Base-by-base conservation (phyloP, 2,113 vertebrate species). In the Sinocyclocheilus grahami region DNA sequence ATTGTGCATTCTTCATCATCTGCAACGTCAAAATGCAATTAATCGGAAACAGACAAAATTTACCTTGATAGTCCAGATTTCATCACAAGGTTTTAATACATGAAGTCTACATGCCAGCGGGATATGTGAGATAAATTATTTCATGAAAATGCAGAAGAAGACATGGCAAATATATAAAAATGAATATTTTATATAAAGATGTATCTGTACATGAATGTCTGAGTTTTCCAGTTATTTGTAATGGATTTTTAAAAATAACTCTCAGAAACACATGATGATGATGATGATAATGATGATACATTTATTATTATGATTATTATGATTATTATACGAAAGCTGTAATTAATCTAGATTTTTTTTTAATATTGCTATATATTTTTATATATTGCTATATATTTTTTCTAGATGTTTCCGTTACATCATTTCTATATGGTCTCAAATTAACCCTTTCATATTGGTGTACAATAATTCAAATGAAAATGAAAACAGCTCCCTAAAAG, bases 1-100 rank as follows among this genome's bases (percentile, higher is more conserved):
- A 65, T 67, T 82, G 79, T 67, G 60, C 37, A 39, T 24, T 81
- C 58, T 24, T 27, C 80, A 22, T 80, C 30, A 18, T 82, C 39
- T 27, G 42, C 79, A 18, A 24, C 24, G 78, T 80, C 78, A 80
- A 42, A 80, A 80, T n/a, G 20, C n/a, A 18, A 27, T 42, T 51
- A 67, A 82, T 67, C 62, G 10, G 12, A 82, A 82, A 48, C 62
- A 27, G 60, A 67, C 14, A 48, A 65, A 20, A 67, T 51, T 51
- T 22, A 37, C n/a, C 62, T 22, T 22, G 63, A 51, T 69, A 33
- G 46, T 53, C 14, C 16, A 82, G n/a, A 69, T 82, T 51, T 48
- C 48, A 80, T 24, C 51, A 13, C 51, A 37, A n/a, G 39, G 22
- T 75, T 75, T 75, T 75, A 77, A 77, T 14, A 53, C n/a, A 53